Evolutionary conservation across 2,797 vertebrate genomes (phyloP).

Genomic region (Mormyrops attenuatus): DNA sequence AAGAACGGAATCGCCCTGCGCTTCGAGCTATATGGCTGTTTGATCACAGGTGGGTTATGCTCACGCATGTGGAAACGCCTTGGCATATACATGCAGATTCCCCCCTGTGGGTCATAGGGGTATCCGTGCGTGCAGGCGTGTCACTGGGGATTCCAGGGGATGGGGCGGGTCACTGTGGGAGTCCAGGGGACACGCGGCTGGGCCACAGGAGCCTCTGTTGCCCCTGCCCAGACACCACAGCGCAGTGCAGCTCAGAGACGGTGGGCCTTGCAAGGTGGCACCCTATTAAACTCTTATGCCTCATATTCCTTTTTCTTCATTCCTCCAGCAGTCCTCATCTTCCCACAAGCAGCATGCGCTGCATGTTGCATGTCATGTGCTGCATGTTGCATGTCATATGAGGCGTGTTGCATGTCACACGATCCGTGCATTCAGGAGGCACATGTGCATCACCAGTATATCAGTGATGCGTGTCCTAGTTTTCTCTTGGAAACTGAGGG

Average conservation of each 20-base stretch:
- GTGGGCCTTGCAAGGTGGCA: background rate
- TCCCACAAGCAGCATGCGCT: background rate
- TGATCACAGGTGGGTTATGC: slow-evolving; percentile 78
- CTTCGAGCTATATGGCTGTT: slow-evolving; percentile 92
- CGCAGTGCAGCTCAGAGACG: background rate
- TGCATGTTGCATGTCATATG: background rate
- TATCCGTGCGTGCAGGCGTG: too few species aligned
- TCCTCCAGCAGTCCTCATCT: background rate
- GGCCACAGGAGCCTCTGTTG: background rate
- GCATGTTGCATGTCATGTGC: background rate
- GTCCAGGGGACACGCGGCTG: slow-evolving; percentile 25
- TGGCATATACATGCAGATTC: background rate
- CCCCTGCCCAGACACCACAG: background rate
- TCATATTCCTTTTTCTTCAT: background rate
- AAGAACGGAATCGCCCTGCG: slow-evolving; percentile 85
- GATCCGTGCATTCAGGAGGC: background rate
- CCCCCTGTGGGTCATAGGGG: background rate
- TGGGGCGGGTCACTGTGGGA: background rate
- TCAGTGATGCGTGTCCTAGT: background rate
- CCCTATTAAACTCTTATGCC: background rate
- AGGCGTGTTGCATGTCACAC: background rate
- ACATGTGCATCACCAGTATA: background rate
- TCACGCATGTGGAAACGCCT: background rate
- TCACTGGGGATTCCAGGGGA: too few species aligned
- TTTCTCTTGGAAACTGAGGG: background rate